Conservation (phyloP, 2,888 invertebrate genomes). For the Ectobius pallidus region DNA sequence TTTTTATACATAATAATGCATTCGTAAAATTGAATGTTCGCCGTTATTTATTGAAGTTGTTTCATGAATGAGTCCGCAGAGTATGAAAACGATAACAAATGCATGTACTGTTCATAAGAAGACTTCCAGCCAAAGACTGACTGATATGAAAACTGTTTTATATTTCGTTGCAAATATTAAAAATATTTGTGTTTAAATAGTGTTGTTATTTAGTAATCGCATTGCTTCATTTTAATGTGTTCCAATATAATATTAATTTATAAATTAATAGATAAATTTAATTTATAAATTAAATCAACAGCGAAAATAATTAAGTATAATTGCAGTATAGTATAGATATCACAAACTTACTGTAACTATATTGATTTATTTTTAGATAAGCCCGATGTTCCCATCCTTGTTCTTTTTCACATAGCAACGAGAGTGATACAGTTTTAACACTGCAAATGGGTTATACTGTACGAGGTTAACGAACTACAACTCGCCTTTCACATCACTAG, state of each 20-base stretch:
- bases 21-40: background rate
- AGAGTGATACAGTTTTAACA: background rate
- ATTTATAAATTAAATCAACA: too few relatives aligned
- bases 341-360: too few relatives aligned
- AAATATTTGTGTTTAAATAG: background rate
- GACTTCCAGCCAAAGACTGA: slow-evolving; percentile 31
- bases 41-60: slow-evolving; percentile 13
- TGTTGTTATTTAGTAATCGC: background rate
- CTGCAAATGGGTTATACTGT: background rate
- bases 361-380: too few relatives aligned
- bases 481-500: slow-evolving; percentile 36
- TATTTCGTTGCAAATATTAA: slow-evolving; percentile 4
- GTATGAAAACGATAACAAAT: background rate
- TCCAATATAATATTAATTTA: too few relatives aligned
- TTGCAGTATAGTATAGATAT: too few relatives aligned
- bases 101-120: background rate
- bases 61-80: background rate
- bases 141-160: slow-evolving; percentile 3
- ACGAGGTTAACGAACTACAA: slow-evolving; percentile 30
- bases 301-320: too few relatives aligned
- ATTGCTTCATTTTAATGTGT: background rate
- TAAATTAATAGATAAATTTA: too few relatives aligned
- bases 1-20: background rate
- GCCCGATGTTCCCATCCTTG: too few relatives aligned
- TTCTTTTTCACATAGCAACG: too few relatives aligned